Percentiles rank a stretch among this genome's conserved stretches.
Conservation (phyloP, 2,113 vertebrate genomes). For the Caretta caretta region DNA sequence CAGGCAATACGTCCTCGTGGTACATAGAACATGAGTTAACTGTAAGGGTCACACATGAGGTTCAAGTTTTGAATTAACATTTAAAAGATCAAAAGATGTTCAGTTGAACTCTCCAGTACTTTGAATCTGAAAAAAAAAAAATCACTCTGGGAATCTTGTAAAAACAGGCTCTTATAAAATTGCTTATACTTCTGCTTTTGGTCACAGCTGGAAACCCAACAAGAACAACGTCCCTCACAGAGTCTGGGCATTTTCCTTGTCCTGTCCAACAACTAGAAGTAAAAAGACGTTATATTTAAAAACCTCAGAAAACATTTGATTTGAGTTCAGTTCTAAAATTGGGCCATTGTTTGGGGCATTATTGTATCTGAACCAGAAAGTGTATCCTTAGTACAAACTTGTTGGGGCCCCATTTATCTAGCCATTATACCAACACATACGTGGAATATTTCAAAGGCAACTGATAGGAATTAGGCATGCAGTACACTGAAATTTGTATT, state of each 20-base stretch:
- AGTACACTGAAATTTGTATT: background rate
- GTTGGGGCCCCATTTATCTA: background rate
- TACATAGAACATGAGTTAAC: background rate
- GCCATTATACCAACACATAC: background rate
- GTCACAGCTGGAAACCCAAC: background rate
- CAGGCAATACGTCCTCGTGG: background rate
- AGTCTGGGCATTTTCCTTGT: background rate
- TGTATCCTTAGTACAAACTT: background rate
- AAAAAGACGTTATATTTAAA: background rate
- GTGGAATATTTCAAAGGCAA: background rate
- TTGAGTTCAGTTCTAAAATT: background rate
- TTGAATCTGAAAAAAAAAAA: background rate
- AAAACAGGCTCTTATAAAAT: background rate
- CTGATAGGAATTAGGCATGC: background rate
- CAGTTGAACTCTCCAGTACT: background rate
- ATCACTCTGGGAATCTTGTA: background rate
- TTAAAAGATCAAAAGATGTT: background rate
- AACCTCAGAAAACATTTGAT: background rate
- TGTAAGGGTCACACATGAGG: background rate
- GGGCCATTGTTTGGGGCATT: accelerated
- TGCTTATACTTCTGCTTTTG: background rate
- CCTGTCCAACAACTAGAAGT: background rate
- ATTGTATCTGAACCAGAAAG: background rate
- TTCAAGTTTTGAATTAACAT: background rate
- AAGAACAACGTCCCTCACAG: background rate